Conservation (phyloP, 2,113 vertebrate species). For the Podiceps cristatus region DNA sequence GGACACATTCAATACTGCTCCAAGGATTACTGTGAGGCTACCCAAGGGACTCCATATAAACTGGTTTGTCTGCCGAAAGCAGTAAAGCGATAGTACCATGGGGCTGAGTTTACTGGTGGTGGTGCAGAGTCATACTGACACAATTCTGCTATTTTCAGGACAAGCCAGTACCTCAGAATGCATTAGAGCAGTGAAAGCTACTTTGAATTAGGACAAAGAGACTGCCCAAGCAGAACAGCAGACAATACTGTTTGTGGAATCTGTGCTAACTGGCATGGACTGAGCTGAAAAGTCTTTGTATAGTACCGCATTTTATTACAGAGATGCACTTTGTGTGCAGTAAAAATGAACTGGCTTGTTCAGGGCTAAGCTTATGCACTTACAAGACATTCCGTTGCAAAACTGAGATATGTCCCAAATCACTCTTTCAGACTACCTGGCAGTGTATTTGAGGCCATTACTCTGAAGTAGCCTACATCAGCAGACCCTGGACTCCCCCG, state of each 20-base stretch:
- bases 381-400: neutral
- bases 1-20: neutral
- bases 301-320: neutral
- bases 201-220: neutral
- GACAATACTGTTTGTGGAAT: neutral
- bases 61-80: neutral
- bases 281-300: neutral
- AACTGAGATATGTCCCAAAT: neutral
- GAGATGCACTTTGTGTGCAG: neutral
- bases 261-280: neutral
- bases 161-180: neutral
- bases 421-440: neutral
- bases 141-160: neutral
- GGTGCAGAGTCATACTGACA: neutral
- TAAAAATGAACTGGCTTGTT: neutral
- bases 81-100: neutral
- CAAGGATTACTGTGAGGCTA: neutral
- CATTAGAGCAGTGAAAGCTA: neutral
- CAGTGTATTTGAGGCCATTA: neutral
- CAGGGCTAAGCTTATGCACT: neutral
- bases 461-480: neutral
- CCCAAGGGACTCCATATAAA: neutral
- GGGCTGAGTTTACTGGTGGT: neutral
- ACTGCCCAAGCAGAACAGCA: neutral
- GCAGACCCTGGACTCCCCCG: neutral